These are phyloP conservation scores for Nymphalis polychloros DNA, from an alignment of 2,888 invertebrate genomes.

Conservation along the genomic window DNA sequence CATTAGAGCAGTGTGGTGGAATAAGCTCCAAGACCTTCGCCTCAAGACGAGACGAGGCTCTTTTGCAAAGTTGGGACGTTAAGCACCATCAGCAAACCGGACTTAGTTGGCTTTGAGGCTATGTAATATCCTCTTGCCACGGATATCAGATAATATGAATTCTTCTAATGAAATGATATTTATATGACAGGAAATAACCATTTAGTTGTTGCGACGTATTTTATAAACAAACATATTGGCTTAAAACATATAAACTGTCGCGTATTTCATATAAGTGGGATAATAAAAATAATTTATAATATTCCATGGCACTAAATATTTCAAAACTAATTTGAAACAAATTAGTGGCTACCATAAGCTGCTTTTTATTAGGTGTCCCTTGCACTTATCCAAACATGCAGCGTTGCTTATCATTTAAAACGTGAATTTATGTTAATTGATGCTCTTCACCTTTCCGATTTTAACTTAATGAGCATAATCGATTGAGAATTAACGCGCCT, in stretches of 20 bases:
- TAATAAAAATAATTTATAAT: conserved; percentile 8
- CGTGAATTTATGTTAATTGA: conserved; percentile 36
- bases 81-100: no score
- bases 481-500: conserved; percentile 43
- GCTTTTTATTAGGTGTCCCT: conserved; percentile 26
- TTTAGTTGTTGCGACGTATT: background rate
- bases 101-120: no score
- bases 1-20: no score
- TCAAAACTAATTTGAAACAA: conserved; percentile 8
- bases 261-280: background rate
- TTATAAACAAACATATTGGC: background rate
- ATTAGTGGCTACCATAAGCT: conserved; percentile 6
- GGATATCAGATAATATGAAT: no score
- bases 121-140: no score
- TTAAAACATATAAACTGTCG: background rate
- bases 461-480: conserved; percentile 40
- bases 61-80: no score
- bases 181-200: background rate
- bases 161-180: no score
- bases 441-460: conserved; percentile 33
- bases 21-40: no score
- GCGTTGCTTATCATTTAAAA: conserved; percentile 28
- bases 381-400: conserved; percentile 32
- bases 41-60: no score
- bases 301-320: conserved; percentile 4